Percentiles rank a stretch among this genome's conserved stretches.
phyloP scores from a whole-genome alignment of 2,113 vertebrate species.

The Ariopsis seemanni region DNA sequence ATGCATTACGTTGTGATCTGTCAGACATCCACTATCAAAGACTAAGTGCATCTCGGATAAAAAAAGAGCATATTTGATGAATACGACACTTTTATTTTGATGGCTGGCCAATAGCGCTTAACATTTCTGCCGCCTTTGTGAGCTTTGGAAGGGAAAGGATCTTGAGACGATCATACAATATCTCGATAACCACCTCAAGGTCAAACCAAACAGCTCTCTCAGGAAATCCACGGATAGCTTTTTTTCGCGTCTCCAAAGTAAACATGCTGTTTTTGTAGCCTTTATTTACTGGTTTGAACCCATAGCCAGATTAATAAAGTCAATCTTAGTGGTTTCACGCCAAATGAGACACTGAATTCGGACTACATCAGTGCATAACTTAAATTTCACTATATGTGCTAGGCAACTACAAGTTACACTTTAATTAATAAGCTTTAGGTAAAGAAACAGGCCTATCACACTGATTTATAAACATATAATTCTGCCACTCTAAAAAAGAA shows the following conservation, averaged over 20 bases:
- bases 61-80: conserved; percentile 18
- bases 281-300: background rate
- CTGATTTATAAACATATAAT: background rate
- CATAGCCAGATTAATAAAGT: background rate
- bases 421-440: background rate
- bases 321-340: background rate
- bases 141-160: conserved; percentile 18
- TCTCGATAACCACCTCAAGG: conserved; percentile 33
- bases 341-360: background rate
- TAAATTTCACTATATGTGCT: background rate
- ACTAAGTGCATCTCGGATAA: conserved; percentile 20
- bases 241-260: background rate
- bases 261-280: background rate
- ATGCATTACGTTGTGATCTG: conserved; percentile 2
- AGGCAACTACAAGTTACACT: background rate
- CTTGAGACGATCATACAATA: conserved; percentile 26
- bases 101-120: conserved; percentile 35
- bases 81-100: conserved; percentile 33
- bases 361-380: background rate
- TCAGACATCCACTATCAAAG: conserved; percentile 15
- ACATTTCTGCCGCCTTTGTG: conserved; percentile 37
- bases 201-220: conserved; percentile 36
- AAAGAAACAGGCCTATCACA: background rate
- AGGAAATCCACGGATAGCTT: conserved; percentile 7
- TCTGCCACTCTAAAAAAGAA: no score